Conservation (phyloP, 2,888 invertebrate genomes). For the Patella caerulea region DNA sequence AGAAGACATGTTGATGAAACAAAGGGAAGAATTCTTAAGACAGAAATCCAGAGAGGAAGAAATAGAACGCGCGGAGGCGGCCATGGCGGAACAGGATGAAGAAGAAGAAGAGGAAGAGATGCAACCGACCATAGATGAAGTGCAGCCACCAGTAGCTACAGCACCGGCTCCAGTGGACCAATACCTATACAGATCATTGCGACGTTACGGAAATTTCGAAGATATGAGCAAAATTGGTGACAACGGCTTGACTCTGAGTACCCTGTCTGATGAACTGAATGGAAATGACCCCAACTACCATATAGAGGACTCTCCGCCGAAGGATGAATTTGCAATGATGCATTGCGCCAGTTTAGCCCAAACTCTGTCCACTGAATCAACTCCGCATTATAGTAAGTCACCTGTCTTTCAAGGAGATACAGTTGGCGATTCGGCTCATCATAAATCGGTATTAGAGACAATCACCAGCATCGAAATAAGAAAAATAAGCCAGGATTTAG, state of each 20-base stretch:
- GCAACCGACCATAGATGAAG: too few relatives aligned
- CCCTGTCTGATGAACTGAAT: conserved; percentile 3
- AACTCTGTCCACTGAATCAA: not conserved
- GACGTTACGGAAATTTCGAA: conserved; percentile 64
- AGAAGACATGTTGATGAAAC: conserved; percentile 67
- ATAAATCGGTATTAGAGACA: conserved; percentile 28
- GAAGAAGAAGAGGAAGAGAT: conserved; percentile 40
- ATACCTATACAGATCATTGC: conserved; percentile 39
- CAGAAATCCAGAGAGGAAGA: conserved; percentile 51
- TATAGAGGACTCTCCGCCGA: conserved; percentile 9
- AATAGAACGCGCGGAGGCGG: conserved; percentile 20
- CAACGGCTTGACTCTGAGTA: conserved; percentile 16
- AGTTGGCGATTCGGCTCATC: not conserved
- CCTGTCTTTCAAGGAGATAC: not conserved
- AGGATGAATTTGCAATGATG: conserved; percentile 20
- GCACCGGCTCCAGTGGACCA: not conserved
- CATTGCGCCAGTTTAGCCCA: conserved; percentile 22
- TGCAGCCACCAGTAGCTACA: not conserved
- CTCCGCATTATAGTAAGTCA: not conserved
- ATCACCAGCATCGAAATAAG: conserved; percentile 39
- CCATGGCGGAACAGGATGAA: conserved; percentile 36
- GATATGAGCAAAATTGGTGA: conserved; percentile 63
- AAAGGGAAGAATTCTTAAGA: conserved; percentile 57
- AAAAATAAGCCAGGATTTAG: conserved; percentile 43
- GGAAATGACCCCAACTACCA: conserved; percentile 13